Percentiles rank a stretch among this genome's conserved stretches.
phyloP scores from a whole-genome alignment of 2,888 invertebrate species.

The Epinotia nisella region DNA sequence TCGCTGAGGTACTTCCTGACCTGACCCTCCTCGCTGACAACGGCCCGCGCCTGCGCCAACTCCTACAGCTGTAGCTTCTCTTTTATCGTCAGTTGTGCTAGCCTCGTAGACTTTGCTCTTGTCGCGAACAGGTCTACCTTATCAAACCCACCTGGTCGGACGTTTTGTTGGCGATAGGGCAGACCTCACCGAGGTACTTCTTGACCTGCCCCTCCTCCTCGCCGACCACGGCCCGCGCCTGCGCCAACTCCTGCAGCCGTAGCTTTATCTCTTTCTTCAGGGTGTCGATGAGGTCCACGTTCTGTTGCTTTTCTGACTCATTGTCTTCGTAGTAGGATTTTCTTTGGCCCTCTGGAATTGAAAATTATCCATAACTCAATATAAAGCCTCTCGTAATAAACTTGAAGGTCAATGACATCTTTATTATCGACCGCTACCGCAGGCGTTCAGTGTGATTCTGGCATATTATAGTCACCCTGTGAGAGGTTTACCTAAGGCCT shows the following conservation, averaged over 20 bases:
- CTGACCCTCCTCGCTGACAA: conserved; percentile 76
- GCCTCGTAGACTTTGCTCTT: too few relatives aligned
- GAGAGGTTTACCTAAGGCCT: too few relatives aligned
- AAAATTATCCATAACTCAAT: not conserved
- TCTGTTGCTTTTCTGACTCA: conserved; percentile 89
- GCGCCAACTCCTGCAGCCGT: conserved; percentile 85
- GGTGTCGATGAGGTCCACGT: conserved; percentile 87
- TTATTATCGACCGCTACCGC: too few relatives aligned
- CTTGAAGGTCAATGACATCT: too few relatives aligned
- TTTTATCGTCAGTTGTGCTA: conserved; percentile 60
- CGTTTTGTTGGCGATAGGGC: conserved; percentile 73
- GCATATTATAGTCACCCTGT: too few relatives aligned
- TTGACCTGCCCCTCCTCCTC: conserved; percentile 77
- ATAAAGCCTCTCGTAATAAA: too few relatives aligned
- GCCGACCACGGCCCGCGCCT: conserved; percentile 80
- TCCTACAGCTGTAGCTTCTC: conserved; percentile 87
- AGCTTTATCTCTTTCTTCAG: conserved; percentile 90
- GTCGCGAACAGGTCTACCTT: too few relatives aligned
- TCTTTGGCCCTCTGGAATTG: conserved; percentile 90
- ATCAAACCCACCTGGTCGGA: conserved; percentile 69
- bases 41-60: conserved; percentile 82
- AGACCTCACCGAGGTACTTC: conserved; percentile 76
- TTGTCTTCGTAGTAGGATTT: conserved; percentile 93
- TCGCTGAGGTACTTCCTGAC: conserved; percentile 77
- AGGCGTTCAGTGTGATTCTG: too few relatives aligned